A percentile compares a stretch with the other conserved stretches of the same genome.
These are phyloP conservation scores for Ceratosolen solmsi DNA, from an alignment of 1,140 invertebrate genomes.

Conservation along the genomic window DNA sequence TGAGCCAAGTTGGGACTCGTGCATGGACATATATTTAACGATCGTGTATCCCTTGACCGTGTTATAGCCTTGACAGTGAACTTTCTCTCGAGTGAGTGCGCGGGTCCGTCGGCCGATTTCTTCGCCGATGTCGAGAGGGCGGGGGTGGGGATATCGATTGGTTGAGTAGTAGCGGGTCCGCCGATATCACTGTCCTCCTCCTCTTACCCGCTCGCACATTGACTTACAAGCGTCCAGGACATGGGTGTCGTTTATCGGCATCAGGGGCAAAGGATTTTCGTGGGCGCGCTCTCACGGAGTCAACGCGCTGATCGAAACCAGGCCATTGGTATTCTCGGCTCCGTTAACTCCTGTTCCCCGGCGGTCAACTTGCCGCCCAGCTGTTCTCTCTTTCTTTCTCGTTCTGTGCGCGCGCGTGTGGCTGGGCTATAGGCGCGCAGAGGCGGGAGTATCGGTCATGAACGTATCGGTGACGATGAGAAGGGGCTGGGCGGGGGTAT, in stretches of 20 bases:
- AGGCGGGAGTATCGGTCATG: too few species aligned
- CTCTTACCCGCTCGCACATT: background rate
- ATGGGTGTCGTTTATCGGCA: too few species aligned
- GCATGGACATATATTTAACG: background rate
- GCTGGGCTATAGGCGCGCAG: too few species aligned
- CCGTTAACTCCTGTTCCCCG: constrained; percentile 24
- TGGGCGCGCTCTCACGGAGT: background rate
- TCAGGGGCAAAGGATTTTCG: background rate
- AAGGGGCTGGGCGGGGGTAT: too few species aligned
- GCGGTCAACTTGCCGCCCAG: too few species aligned
- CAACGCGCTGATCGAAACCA: constrained; percentile 44
- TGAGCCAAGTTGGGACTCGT: background rate
- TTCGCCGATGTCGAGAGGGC: background rate
- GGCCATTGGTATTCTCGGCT: constrained; percentile 50
- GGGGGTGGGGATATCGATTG: background rate
- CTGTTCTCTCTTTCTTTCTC: background rate
- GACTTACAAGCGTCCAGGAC: background rate
- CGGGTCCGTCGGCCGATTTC: background rate
- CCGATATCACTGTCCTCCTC: background rate
- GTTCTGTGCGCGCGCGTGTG: too few species aligned
- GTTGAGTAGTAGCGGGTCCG: background rate
- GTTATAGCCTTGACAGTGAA: constrained; percentile 56
- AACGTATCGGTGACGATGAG: too few species aligned
- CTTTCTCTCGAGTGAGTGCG: constrained; percentile 55
- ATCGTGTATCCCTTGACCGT: constrained; percentile 42